Percentiles rank a stretch among this genome's conserved stretches.
phyloP scores from a whole-genome alignment of 2,113 vertebrate genomes.

The Aleadryas rufinucha region DNA sequence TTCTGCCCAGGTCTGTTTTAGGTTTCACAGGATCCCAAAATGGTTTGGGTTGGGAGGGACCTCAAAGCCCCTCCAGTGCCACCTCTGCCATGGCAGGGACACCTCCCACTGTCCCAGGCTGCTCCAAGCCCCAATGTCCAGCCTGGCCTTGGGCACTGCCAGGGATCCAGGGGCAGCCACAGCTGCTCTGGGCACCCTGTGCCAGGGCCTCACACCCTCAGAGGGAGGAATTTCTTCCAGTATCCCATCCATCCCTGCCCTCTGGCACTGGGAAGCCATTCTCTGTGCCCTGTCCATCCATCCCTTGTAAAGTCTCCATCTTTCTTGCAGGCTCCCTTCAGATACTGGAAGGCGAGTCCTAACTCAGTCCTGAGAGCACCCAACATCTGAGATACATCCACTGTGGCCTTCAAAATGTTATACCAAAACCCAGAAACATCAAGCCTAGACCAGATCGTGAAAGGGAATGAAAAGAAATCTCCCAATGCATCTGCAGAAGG shows the following conservation, averaged over 20 bases:
- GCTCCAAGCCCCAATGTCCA: neutral
- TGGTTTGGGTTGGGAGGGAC: neutral
- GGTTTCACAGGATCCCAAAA: neutral
- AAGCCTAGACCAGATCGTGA: neutral
- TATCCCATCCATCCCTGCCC: neutral
- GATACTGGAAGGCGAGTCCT: neutral
- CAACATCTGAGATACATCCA: neutral
- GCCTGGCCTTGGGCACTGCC: accelerated
- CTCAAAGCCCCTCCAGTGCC: accelerated
- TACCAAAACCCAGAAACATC: neutral
- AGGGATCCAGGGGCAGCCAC: neutral
- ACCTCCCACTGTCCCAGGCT: neutral
- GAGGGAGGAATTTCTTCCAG: neutral
- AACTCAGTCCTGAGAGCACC: neutral
- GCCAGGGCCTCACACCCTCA: neutral
- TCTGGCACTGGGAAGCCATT: neutral
- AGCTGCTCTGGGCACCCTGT: neutral
- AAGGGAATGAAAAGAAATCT: neutral
- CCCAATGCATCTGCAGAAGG: neutral
- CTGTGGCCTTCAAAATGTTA: no score
- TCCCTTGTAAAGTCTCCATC: neutral
- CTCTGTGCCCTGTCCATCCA: neutral
- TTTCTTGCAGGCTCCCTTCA: neutral
- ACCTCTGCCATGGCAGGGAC: neutral
- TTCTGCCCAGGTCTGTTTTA: neutral